Evolutionary conservation across 2,888 invertebrate species (phyloP), one percentile per base, ranked within the genome.

Genomic region (Octodonta nipae): DNA sequence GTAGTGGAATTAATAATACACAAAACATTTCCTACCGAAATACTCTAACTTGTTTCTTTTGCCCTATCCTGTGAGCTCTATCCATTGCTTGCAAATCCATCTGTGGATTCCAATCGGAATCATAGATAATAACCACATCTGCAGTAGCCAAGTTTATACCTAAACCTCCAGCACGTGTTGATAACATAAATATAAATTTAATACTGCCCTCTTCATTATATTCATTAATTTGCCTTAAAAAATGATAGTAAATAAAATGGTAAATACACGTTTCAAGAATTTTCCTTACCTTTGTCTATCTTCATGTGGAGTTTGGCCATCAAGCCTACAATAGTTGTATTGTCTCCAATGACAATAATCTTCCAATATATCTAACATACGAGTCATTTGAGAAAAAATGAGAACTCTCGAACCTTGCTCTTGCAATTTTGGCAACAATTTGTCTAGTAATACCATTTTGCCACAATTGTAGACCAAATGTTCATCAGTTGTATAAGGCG

Each of bases 81-180:
- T 98, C 96, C 89, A 91, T 91, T 34, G 91, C 88, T 59, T 92
- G 92, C 37, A 93, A 64, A 61, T 92, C 92, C 78, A 92, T 92
- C 60, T 98, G 96, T 0, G 96, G 98, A 70, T 98, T 98, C 96
- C 96, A 98, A 64, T 98, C 98, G 0, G 93, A 95, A 60, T 98
- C 96, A 53, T 84, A 96, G 29, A 98, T 79, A 43, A 98, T 83
- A 36, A 98, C 96, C 10, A 93, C 87, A 61, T 98, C 95, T 0
- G 98, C 98, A 0, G 95, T 89, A 1, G 93, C 92, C 52, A 96
- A 71, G 66, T 96, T 96, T 52, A 96, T 96, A 50, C 96, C 95
- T 41, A 98, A 69, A 49, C 98, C 98, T 33, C 98, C 98, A 20
- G 98, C 98, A 46, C 98, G 72, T 0, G 98, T 99, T 0, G 93